Conservation (phyloP, 2,888 invertebrate species). For the Diplazon laetatorius region DNA sequence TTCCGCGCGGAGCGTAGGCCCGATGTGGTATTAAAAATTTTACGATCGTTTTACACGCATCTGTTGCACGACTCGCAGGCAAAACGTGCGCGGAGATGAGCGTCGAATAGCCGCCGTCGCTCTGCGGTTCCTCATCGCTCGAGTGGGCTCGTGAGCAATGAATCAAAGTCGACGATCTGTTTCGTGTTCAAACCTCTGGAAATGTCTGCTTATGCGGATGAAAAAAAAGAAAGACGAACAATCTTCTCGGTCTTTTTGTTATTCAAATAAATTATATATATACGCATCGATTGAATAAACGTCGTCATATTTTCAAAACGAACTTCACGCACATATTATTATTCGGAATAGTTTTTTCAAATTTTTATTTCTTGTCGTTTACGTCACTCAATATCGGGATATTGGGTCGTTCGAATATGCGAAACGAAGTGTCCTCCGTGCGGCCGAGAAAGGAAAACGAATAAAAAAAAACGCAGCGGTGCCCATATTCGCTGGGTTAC, state of each 20-base stretch:
- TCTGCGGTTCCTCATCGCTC: constrained; percentile 46
- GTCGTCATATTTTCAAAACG: constrained; percentile 2
- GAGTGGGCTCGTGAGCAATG: constrained; percentile 56
- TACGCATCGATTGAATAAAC: constrained; percentile 22
- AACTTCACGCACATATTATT: constrained; percentile 5
- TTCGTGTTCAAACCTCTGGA: constrained; percentile 48
- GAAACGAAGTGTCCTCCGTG: neutral
- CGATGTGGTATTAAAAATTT: constrained; percentile 64
- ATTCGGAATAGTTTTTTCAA: constrained; percentile 18
- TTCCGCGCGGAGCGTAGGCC: constrained; percentile 48
- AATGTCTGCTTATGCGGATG: constrained; percentile 40
- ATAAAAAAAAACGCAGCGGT: neutral
- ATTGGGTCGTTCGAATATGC: neutral
- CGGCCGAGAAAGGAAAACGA: neutral
- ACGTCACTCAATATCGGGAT: neutral
- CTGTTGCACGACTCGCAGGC: constrained; percentile 59
- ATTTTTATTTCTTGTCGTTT: constrained; percentile 7
- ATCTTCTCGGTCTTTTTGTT: constrained; percentile 36
- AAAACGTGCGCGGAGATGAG: constrained; percentile 16
- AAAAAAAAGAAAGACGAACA: constrained; percentile 21
- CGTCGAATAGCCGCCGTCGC: constrained; percentile 28
- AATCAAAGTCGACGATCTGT: constrained; percentile 62
- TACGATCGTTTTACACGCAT: constrained; percentile 64
- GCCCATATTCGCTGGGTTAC: constrained; percentile 2
- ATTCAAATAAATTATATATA: constrained; percentile 42